Conservation (phyloP, 1,140 invertebrate genomes). For the Micrasema longulum region DNA sequence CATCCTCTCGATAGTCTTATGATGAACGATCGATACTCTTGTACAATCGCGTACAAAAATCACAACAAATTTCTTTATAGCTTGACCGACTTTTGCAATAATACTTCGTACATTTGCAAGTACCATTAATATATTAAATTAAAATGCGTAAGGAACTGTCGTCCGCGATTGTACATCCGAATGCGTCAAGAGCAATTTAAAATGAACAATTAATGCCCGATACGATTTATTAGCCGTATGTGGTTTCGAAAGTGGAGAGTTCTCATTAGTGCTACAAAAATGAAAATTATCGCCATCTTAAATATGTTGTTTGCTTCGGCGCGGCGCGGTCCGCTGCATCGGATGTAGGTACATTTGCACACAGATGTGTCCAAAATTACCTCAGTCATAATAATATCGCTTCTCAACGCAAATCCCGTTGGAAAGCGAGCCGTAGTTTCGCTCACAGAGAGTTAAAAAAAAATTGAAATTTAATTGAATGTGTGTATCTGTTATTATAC, state of each 20-base stretch:
- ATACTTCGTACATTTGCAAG: too few relatives aligned
- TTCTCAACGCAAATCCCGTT: background rate
- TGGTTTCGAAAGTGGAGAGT: conserved; percentile 23
- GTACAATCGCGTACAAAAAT: background rate
- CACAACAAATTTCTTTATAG: background rate
- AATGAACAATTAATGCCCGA: conserved; percentile 6
- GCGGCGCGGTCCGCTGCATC: conserved; percentile 5
- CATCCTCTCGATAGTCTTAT: background rate
- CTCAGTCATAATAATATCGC: background rate
- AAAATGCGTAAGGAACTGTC: background rate
- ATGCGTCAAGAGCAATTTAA: background rate
- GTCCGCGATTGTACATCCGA: background rate
- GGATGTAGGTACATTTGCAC: background rate
- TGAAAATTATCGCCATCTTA: background rate
- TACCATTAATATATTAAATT: too few relatives aligned
- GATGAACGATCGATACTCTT: background rate
- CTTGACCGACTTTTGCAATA: background rate
- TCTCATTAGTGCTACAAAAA: conserved; percentile 15
- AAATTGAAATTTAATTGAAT: background rate
- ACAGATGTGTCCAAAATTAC: background rate
- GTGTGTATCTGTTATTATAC: background rate
- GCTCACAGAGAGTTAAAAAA: background rate
- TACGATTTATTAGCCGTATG: background rate
- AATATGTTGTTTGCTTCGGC: background rate
- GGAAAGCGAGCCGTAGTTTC: background rate